Evolutionary conservation across 2,797 vertebrate species (phyloP).

Genomic region (Enteromius treurensis): DNA sequence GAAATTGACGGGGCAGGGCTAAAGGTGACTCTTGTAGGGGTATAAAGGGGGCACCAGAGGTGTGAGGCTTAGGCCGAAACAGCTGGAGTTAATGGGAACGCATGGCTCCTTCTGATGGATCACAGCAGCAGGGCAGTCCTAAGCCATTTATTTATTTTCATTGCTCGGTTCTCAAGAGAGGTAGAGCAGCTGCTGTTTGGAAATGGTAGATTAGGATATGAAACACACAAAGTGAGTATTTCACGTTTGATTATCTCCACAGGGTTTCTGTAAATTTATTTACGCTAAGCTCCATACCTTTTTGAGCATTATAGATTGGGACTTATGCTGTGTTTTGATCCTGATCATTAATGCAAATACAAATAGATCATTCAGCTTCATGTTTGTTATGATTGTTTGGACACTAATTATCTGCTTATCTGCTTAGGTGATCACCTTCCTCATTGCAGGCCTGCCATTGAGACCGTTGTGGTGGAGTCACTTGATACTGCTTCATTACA

Average conservation of each 20-base stretch:
- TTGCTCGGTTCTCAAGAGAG: slow-evolving; percentile 44
- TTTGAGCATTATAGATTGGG: background rate
- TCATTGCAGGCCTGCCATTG: background rate
- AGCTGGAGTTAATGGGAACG: slow-evolving; percentile 66
- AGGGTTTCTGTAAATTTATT: slow-evolving; percentile 33
- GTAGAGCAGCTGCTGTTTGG: slow-evolving; percentile 48
- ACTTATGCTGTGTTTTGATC: slow-evolving; percentile 13
- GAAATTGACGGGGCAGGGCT: slow-evolving; percentile 1
- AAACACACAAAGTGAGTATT: slow-evolving; percentile 28
- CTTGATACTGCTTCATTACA: background rate
- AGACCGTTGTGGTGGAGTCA: background rate
- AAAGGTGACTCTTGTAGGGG: slow-evolving; percentile 23
- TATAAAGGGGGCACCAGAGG: slow-evolving; percentile 42
- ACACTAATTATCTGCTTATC: slow-evolving; percentile 16
- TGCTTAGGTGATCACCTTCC: slow-evolving; percentile 3
- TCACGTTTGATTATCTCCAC: slow-evolving; percentile 22
- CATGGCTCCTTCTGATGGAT: slow-evolving; percentile 53
- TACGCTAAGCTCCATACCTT: slow-evolving; percentile 14
- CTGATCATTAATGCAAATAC: background rate
- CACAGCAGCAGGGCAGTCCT: slow-evolving; percentile 61
- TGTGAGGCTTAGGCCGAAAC: slow-evolving; percentile 55
- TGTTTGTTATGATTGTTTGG: slow-evolving; percentile 18
- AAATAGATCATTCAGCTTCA: slow-evolving; percentile 6
- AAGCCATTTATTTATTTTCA: slow-evolving; percentile 53
- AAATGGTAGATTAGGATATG: slow-evolving; percentile 49